A percentile compares a stretch with the other conserved stretches of the same genome.
Evolutionary conservation across 2,797 vertebrate species (phyloP).

Genomic region (Tauraco hartlaubi): DNA sequence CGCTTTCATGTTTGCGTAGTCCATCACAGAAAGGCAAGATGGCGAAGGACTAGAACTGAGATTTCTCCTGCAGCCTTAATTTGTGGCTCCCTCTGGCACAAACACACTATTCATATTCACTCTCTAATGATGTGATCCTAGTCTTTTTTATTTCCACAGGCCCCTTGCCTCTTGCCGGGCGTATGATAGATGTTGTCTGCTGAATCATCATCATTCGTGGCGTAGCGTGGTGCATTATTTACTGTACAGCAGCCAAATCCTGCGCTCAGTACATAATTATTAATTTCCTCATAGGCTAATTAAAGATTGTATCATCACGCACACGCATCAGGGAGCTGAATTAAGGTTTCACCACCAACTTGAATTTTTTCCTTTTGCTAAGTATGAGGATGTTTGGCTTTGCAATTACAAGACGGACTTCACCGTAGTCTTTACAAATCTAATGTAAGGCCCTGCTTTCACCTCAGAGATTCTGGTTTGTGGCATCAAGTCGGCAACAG

Average conservation of each 20-base stretch:
- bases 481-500: background rate
- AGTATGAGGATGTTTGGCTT: background rate
- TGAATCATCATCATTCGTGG: constrained; percentile 7
- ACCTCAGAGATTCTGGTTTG: background rate
- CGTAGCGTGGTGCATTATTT: background rate
- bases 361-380: background rate
- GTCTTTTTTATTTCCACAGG: background rate
- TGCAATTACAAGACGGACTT: background rate
- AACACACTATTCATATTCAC: background rate
- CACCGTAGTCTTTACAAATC: background rate
- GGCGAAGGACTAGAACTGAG: background rate
- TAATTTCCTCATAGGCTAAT: constrained; percentile 57
- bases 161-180: background rate
- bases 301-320: constrained; percentile 55
- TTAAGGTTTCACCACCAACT: background rate
- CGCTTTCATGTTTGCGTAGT: background rate
- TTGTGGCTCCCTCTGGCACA: background rate
- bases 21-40: background rate
- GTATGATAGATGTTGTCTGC: background rate
- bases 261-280: background rate
- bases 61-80: background rate
- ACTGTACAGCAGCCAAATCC: constrained; percentile 34
- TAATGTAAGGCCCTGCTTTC: background rate
- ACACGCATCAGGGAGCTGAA: background rate
- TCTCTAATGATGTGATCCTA: background rate